These are phyloP conservation scores for Gastrophysa polygoni DNA, from an alignment of 2,888 invertebrate genomes.

Conservation along the genomic window DNA sequence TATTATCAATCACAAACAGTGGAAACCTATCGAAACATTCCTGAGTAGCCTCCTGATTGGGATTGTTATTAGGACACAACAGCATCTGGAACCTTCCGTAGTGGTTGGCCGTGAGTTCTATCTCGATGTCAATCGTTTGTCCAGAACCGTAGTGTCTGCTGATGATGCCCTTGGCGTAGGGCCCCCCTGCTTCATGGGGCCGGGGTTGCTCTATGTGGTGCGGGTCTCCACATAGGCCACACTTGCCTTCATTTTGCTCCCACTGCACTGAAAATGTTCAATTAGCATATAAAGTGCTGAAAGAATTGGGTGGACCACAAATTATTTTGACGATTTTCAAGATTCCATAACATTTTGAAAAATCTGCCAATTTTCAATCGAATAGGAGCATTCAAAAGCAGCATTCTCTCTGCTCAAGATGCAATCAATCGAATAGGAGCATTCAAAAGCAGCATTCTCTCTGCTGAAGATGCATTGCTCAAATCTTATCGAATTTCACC, in stretches of 20 bases:
- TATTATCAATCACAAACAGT: slow-evolving; percentile 73
- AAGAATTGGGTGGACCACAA: too few relatives aligned
- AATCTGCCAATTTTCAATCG: too few relatives aligned
- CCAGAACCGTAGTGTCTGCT: slow-evolving; percentile 81
- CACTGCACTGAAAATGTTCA: slow-evolving; percentile 72
- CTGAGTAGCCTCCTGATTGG: slow-evolving; percentile 76
- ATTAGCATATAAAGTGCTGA: neutral
- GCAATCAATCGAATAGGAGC: too few relatives aligned
- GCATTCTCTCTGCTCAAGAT: too few relatives aligned
- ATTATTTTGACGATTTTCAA: too few relatives aligned
- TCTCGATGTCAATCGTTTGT: slow-evolving; percentile 85
- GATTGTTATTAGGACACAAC: slow-evolving; percentile 86
- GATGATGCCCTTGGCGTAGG: slow-evolving; percentile 84
- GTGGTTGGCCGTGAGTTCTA: slow-evolving; percentile 90
- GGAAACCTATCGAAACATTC: slow-evolving; percentile 85
- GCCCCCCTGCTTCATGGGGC: slow-evolving; percentile 89
- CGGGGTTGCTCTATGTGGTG: slow-evolving; percentile 73
- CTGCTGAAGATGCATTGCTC: too few relatives aligned
- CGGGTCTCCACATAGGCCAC: slow-evolving; percentile 91
- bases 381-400: too few relatives aligned
- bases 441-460: too few relatives aligned
- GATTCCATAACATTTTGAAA: too few relatives aligned
- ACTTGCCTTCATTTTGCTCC: slow-evolving; percentile 84
- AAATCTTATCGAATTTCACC: too few relatives aligned
- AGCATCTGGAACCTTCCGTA: slow-evolving; percentile 85